Base-by-base conservation (phyloP, 2,113 vertebrate species). In the Peromyscus polionotus region DNA sequence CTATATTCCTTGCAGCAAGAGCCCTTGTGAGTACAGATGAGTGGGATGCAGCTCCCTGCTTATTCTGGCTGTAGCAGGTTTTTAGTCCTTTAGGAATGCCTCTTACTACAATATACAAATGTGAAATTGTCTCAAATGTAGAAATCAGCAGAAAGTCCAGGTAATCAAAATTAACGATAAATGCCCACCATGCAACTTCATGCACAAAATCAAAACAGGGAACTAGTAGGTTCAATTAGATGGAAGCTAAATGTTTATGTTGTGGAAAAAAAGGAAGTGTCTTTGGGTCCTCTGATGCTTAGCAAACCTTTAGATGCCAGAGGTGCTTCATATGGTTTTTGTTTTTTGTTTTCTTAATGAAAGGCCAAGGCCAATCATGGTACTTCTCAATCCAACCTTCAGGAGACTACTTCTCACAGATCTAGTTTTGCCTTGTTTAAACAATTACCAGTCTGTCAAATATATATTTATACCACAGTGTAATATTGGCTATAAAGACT, bases 1-100 rank as follows among this genome's bases (percentile, higher is more conserved):
- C 19, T 2, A 2, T 3, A 4, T 3, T 16, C 16, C 65, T 87
- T 63, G 26, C 36, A 9, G 39, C 0, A 3, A 0, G 1, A 7
- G 20, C 10, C 13, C 19, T 88, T 3, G 42, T 19, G 14, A 45
- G 7, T 51, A 59, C 70, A 67, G 4, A 31, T 24, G 22, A 3
- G 33, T 42, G 5, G 0, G 11, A 20, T 31, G 7, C 2, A 20
- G 3, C 3, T 90, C 39, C 31, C 0, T 16, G n/a, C 4, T 5
- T 36, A 26, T 3, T 9, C 5, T 2, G 9, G 5, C 0, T 20
- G 1, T 33, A 54, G 1, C 5, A 17, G 13, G 12, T 42, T 81
- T 51, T 61, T 42, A 65, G 54, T 13, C 0, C 12, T 48, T 48
- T 17, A 12, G 1, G 48, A 85, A 45, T 48, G 22, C 61, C 10